Base-by-base conservation (phyloP, 2,888 invertebrate genomes). In the Itoplectis maculator region DNA sequence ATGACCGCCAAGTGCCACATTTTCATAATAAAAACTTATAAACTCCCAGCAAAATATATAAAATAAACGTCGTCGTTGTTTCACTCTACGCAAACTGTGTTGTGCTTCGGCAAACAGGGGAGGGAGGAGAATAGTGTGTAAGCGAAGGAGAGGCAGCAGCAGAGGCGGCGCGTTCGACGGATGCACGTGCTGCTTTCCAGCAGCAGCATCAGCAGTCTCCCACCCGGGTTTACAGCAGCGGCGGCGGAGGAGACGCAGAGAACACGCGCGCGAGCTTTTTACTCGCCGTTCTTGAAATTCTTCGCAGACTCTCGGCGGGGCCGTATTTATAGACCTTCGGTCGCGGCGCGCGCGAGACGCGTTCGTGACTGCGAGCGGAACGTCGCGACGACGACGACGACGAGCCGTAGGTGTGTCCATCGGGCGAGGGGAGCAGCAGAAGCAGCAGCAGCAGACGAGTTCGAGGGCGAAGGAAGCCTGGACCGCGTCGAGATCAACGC, bases 261-360 rank as follows among this genome's bases (percentile, higher is more conserved):
- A 29, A 5, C 29, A 5, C 29, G 29, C 2, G 40, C 37, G 13
- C 11, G 35, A 49, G 69, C 72, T 82, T 79, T 61, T 77, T 76
- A 79, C 82, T 79, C 77, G 82, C 70, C 83, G 86, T 89, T 86
- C 87, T 89, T 88, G 87, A 89, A 89, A 89, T 89, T 88, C 89
- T 86, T 88, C 87, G 87, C 86, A 85, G 86, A 89, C 88, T 82
- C 84, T n/a, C n/a, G n/a, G n/a, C n/a, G 87, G 83, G 86, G 56
- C 81, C 79, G 88, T 90, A 90, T 90, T 90, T 90, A 90, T 90
- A 90, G 90, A 90, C 75, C 79, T 79, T 86, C 84, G 29, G 84
- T 84, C 78, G 84, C 80, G n/a, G n/a, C 69, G 83, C 77, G 81
- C 29, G 13, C 29, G 51, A 23, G 68, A 47, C 47, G 68, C 47